Evolutionary conservation across 2,888 invertebrate genomes (phyloP).

Genomic region (Oligia strigilis): DNA sequence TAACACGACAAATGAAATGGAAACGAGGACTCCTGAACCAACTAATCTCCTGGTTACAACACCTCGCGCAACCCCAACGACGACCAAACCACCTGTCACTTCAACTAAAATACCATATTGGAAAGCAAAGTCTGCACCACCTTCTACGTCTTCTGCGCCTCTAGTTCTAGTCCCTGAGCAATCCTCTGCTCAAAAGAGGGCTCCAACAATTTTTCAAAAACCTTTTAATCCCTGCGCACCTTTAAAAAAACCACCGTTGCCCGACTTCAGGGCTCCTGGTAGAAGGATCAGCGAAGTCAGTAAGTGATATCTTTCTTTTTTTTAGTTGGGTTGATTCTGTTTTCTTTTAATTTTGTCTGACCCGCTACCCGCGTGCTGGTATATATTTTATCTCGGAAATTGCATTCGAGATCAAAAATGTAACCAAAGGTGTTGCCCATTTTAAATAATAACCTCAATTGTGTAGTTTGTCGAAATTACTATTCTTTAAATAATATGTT

Average conservation of each 20-base stretch:
- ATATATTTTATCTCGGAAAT: not conserved
- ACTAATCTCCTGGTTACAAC: slow-evolving; percentile 1
- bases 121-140: slow-evolving; percentile 19
- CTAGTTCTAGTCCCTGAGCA: not conserved
- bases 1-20: not conserved
- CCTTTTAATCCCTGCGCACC: slow-evolving; percentile 37
- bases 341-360: not conserved
- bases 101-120: slow-evolving; percentile 21
- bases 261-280: slow-evolving; percentile 71
- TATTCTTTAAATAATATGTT: no score
- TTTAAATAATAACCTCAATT: no score
- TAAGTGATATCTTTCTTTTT: slow-evolving; percentile 59
- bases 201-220: not conserved
- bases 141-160: not conserved
- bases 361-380: not conserved
- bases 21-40: not conserved
- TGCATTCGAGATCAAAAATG: no score
- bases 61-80: not conserved
- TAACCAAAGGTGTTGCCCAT: no score
- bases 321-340: not conserved
- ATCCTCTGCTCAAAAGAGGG: not conserved
- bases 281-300: slow-evolving; percentile 76
- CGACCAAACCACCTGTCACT: slow-evolving; percentile 1
- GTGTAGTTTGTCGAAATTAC: no score
- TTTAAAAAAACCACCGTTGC: slow-evolving; percentile 54